Percentiles rank a stretch among this genome's conserved stretches.
phyloP scores from a whole-genome alignment of 2,888 invertebrate genomes.

The Oscheius onirici region DNA sequence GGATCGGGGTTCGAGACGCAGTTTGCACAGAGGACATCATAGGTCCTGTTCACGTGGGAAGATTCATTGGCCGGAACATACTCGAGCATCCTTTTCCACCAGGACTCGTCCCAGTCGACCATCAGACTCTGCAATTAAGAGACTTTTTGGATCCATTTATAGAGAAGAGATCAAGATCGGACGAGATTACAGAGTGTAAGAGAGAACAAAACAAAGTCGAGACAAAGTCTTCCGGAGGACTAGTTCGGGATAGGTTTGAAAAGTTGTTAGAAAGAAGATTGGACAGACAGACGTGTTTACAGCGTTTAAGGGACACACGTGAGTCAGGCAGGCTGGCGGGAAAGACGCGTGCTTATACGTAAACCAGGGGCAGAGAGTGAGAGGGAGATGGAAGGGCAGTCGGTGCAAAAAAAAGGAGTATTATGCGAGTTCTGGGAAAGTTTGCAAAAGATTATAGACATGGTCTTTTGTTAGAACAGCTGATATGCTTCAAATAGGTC shows the following conservation, averaged over 20 bases:
- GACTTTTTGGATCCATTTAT: neutral
- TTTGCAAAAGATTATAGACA: no score
- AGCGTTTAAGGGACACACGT: conserved; percentile 11
- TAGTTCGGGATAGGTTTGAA: neutral
- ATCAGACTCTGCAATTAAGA: neutral
- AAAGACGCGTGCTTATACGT: no score
- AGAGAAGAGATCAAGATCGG: neutral
- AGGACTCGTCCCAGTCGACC: conserved; percentile 9
- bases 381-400: no score
- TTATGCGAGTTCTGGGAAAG: no score
- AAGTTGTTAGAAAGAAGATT: neutral
- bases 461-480: no score
- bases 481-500: no score
- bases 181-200: conserved; percentile 2
- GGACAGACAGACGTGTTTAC: conserved; percentile 19
- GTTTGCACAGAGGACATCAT: conserved; percentile 51
- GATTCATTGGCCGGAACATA: conserved; percentile 9
- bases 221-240: no score
- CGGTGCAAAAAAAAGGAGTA: no score
- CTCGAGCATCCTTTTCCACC: conserved; percentile 29
- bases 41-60: conserved; percentile 21
- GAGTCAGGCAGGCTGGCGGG: neutral
- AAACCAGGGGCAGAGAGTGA: no score
- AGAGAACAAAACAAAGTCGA: no score
- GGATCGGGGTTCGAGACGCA: conserved; percentile 34